These are phyloP conservation scores for Epinephelus awoara DNA, from an alignment of 2,797 vertebrate genomes.

Conservation along the genomic window DNA sequence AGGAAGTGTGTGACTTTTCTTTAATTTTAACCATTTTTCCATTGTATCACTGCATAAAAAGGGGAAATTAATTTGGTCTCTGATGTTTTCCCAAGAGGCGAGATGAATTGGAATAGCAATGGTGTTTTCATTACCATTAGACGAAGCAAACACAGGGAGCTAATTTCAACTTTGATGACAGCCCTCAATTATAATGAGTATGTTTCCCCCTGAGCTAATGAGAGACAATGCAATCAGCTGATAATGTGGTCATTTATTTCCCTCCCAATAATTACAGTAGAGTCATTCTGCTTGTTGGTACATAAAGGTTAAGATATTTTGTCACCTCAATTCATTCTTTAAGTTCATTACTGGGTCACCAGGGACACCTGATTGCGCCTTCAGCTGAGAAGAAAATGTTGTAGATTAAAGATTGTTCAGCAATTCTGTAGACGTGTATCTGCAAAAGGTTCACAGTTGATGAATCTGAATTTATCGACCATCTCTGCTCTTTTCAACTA, in stretches of 20 bases:
- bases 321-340: conserved; percentile 21
- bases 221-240: conserved; percentile 56
- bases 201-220: conserved; percentile 57
- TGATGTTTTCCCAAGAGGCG: conserved; percentile 30
- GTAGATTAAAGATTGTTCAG: not conserved
- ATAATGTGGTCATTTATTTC: conserved; percentile 61
- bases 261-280: conserved; percentile 43
- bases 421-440: not conserved
- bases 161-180: conserved; percentile 69
- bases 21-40: conserved; percentile 21
- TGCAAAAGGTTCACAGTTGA: not conserved
- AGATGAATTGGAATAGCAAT: conserved; percentile 41
- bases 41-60: conserved; percentile 5
- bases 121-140: conserved; percentile 58
- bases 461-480: not conserved
- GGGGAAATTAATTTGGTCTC: conserved; percentile 18
- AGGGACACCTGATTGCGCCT: conserved; percentile 13
- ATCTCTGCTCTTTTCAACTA: not conserved
- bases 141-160: conserved; percentile 50
- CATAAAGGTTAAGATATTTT: conserved; percentile 36
- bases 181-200: conserved; percentile 55
- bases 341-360: conserved; percentile 22
- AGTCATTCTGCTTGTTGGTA: conserved; percentile 47
- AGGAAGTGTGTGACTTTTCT: not conserved
- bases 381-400: not conserved